Conservation (phyloP, 2,888 invertebrate genomes). For the Adelognathus sp. region DNA sequence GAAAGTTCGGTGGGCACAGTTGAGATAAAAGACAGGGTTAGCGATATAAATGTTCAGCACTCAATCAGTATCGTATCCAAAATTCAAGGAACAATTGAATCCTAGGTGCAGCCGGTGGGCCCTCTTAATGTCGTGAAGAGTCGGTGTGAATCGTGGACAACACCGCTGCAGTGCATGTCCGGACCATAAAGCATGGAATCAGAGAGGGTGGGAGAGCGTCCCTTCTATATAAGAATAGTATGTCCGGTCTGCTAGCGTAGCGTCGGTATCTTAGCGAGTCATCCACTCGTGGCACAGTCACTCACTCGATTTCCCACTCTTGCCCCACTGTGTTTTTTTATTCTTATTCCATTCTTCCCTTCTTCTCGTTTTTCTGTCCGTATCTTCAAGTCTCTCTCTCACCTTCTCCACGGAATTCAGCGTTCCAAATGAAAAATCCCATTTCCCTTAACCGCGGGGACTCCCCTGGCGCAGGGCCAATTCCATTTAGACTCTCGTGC, state of each 20-base stretch:
- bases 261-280: constrained; percentile 57
- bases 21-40: too few relatives aligned
- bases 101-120: too few relatives aligned
- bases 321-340: too few relatives aligned
- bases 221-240: constrained; percentile 14
- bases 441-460: constrained; percentile 67
- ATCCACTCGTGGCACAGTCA: constrained; percentile 56
- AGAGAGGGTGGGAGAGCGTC: neutral
- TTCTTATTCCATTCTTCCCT: constrained; percentile 8
- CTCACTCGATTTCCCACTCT: constrained; percentile 50
- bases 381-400: neutral
- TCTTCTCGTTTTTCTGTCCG: constrained; percentile 10
- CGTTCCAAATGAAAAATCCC: constrained; percentile 72
- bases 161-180: too few relatives aligned
- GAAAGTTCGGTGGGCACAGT: too few relatives aligned
- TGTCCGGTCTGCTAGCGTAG: constrained; percentile 33
- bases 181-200: too few relatives aligned
- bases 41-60: too few relatives aligned
- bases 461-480: constrained; percentile 67
- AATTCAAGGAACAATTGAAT: too few relatives aligned
- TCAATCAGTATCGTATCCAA: too few relatives aligned
- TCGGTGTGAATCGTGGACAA: too few relatives aligned
- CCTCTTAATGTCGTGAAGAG: too few relatives aligned
- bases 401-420: constrained; percentile 54
- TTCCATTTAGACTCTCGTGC: constrained; percentile 68